Conservation (phyloP, 2,888 invertebrate genomes). For the Aromia moschata region DNA sequence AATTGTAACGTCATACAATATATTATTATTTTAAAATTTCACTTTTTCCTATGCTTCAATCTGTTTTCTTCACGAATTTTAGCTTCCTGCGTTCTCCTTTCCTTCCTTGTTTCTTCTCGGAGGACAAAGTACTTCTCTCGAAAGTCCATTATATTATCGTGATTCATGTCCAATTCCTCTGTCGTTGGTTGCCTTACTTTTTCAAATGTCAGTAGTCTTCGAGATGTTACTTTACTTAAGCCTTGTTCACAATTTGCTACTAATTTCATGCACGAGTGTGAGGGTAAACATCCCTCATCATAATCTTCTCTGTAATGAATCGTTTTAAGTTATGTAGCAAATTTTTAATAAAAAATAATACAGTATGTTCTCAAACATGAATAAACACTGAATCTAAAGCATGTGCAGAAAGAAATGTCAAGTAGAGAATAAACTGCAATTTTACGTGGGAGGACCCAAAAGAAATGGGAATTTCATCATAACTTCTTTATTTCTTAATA, state of each 20-base stretch:
- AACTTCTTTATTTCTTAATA: no score
- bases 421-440: no score
- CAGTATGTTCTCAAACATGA: no score
- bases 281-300: conserved; percentile 76
- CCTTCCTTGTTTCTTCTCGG: conserved; percentile 73
- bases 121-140: conserved; percentile 77
- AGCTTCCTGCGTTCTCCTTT: conserved; percentile 65
- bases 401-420: no score
- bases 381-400: no score
- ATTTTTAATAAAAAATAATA: conserved; percentile 18
- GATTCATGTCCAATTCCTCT: conserved; percentile 55
- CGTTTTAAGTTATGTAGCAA: background rate
- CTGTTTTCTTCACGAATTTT: conserved; percentile 53
- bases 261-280: conserved; percentile 80
- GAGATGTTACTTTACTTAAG: conserved; percentile 80
- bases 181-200: conserved; percentile 71
- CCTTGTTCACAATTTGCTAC: conserved; percentile 90
- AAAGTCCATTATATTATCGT: conserved; percentile 62
- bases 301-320: conserved; percentile 73
- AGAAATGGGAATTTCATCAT: no score
- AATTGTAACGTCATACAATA: conserved; percentile 4
- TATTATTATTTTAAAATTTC: conserved; percentile 16
- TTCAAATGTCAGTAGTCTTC: conserved; percentile 86
- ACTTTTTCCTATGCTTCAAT: conserved; percentile 44
- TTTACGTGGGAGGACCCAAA: no score